phyloP scores from a whole-genome alignment of 1,140 invertebrate genomes.

The Caenorhabditis brenneri region DNA sequence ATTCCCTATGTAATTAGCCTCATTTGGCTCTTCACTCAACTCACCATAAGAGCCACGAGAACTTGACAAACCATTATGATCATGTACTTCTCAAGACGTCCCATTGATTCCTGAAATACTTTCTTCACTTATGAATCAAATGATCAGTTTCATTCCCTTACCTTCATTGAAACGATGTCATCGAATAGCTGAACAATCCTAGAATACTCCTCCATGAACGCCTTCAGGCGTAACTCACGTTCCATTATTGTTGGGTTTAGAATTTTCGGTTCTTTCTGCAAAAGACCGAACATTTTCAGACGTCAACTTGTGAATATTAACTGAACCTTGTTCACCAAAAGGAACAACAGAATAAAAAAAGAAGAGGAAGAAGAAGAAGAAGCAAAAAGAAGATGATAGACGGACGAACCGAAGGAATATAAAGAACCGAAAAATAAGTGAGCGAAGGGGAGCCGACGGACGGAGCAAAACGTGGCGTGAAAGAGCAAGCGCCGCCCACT shows the following conservation, averaged over 20 bases:
- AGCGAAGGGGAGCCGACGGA: conserved; percentile 7
- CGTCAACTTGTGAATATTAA: neutral
- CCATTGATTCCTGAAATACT: conserved; percentile 46
- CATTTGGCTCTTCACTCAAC: neutral
- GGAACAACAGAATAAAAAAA: neutral
- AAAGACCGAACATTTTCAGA: neutral
- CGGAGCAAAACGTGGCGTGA: neutral
- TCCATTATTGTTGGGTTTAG: conserved; percentile 19
- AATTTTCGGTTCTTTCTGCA: neutral
- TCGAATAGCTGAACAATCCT: conserved; percentile 50
- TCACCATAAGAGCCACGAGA: conserved; percentile 45
- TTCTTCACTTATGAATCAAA: neutral
- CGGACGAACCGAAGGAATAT: neutral
- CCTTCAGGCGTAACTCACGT: conserved; percentile 47
- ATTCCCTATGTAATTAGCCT: neutral
- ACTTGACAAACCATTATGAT: conserved; percentile 53
- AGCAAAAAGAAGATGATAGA: neutral
- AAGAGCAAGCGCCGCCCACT: conserved; percentile 10
- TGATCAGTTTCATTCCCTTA: neutral
- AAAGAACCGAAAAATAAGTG: conserved; percentile 26
- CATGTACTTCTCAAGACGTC: conserved; percentile 52
- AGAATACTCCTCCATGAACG: conserved; percentile 51
- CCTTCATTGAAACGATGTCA: conserved; percentile 50
- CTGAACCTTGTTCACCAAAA: neutral
- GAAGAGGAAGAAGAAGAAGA: neutral